Evolutionary conservation across 2,888 invertebrate genomes (phyloP).

Genomic region (Danaus chrysippus): DNA sequence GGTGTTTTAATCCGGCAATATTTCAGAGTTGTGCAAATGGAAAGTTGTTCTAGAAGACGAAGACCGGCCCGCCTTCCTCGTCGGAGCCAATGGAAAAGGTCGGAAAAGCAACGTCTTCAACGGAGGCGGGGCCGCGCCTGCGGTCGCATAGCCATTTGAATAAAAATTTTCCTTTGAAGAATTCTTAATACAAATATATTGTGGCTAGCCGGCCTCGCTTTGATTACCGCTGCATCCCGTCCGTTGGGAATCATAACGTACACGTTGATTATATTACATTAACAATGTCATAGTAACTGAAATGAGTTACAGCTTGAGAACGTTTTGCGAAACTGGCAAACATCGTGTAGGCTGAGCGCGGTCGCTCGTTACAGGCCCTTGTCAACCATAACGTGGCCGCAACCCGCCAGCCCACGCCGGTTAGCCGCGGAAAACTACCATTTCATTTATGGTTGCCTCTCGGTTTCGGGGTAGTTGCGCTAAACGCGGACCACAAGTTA

Average conservation of each 20-base stretch:
- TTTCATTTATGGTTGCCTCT: slow-evolving; percentile 74
- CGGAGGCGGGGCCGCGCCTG: slow-evolving; percentile 68
- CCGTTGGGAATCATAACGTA: slow-evolving; percentile 20
- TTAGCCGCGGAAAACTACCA: slow-evolving; percentile 68
- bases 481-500: slow-evolving; percentile 65
- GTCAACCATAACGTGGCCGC: slow-evolving; percentile 75
- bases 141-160: slow-evolving; percentile 73
- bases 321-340: slow-evolving; percentile 42
- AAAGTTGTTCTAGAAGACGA: slow-evolving; percentile 74
- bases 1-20: slow-evolving; percentile 74
- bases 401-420: slow-evolving; percentile 45
- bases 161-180: slow-evolving; percentile 70
- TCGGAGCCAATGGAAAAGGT: slow-evolving; percentile 74
- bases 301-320: neutral
- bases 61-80: slow-evolving; percentile 62
- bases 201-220: slow-evolving; percentile 42
- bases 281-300: neutral
- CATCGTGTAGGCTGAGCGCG: slow-evolving; percentile 52
- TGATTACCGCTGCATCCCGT: slow-evolving; percentile 37
- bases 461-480: slow-evolving; percentile 68
- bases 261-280: neutral
- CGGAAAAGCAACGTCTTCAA: slow-evolving; percentile 73
- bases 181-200: slow-evolving; percentile 71
- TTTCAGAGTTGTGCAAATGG: slow-evolving; percentile 76
- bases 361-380: slow-evolving; percentile 69